phyloP scores from a whole-genome alignment of 1,140 invertebrate genomes.

The Latrodectus geometricus region DNA sequence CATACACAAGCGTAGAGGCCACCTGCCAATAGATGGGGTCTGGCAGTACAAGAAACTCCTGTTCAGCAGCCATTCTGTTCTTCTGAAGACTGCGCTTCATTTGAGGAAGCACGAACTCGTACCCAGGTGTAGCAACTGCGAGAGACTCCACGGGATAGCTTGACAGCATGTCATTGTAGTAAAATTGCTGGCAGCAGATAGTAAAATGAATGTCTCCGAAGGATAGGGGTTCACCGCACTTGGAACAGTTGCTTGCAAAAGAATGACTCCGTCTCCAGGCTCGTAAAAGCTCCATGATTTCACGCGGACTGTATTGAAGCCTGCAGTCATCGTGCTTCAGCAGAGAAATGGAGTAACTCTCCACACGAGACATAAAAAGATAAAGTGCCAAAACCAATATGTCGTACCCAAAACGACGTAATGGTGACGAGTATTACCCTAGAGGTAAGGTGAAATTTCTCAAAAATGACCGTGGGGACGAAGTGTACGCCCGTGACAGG shows the following conservation, averaged over 20 bases:
- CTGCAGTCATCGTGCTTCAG: neutral
- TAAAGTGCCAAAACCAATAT: too few relatives aligned
- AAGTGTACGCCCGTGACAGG: neutral
- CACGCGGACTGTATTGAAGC: neutral
- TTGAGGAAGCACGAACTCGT: neutral
- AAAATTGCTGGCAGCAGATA: constrained; percentile 31
- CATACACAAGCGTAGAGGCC: too few relatives aligned
- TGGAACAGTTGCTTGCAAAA: neutral
- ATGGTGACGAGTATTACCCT: constrained; percentile 11
- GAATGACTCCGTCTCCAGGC: constrained; percentile 11
- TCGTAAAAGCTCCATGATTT: neutral
- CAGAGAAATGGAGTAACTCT: neutral
- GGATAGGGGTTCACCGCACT: neutral
- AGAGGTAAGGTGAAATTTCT: neutral
- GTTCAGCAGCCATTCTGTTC: neutral
- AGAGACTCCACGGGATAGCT: constrained; percentile 20
- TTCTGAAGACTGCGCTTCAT: neutral
- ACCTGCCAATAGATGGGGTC: constrained; percentile 43
- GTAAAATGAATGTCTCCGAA: neutral
- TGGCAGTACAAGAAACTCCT: constrained; percentile 25
- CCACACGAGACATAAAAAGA: too few relatives aligned
- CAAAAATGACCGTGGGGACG: neutral
- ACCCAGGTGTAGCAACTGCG: neutral
- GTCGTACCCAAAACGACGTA: constrained; percentile 8
- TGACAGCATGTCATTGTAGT: neutral